Evolutionary conservation across 2,113 vertebrate genomes (phyloP), one percentile per base, ranked within the genome.

Genomic region (Ammodytes marinus): DNA sequence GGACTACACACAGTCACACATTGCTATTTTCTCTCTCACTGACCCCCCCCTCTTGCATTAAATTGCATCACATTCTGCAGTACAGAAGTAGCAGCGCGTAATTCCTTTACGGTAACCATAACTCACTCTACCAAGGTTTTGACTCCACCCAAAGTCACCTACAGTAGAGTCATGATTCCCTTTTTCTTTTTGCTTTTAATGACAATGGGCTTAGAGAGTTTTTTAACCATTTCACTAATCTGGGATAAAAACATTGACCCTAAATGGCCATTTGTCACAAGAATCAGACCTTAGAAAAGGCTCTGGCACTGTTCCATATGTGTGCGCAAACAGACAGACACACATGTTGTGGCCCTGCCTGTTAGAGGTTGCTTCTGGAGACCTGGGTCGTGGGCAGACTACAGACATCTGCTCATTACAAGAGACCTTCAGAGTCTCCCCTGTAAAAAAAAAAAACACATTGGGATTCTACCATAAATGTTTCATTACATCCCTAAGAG

Each of bases 401-500:
- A 73, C 89, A 89, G 89, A 94, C 86, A 84, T 89, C 89, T 92
- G 86, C 80, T 90, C 88, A 86, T 92, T 94, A 92, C 79, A 86
- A 76, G 86, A 88, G 89, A 93, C 92, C 90, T 93, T 92, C 88
- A 92, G 79, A 89, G 88, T 86, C 84, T 84, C 86, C 79, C 76
- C 71, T 74, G 75, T 65, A 69, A 65, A 70, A 80, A 80, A 83
- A 79, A 72, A 77, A 39, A 47, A 63, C 59, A 67, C 66, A 70
- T 49, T 69, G 74, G 86, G 83, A 83, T 89, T 90, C 82, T 71
- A 80, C 90, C 82, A 91, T 92, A 92, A 94, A 92, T 93, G 92
- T 92, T 94, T 94, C 87, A 93, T 93, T 88, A 87, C 83, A 83
- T 86, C 85, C 86, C 83, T 90, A 86, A 92, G 85, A 93, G 89